A percentile compares a stretch with the other conserved stretches of the same genome.
Evolutionary conservation across 2,113 vertebrate genomes (phyloP).

Genomic region (Cettia cetti): DNA sequence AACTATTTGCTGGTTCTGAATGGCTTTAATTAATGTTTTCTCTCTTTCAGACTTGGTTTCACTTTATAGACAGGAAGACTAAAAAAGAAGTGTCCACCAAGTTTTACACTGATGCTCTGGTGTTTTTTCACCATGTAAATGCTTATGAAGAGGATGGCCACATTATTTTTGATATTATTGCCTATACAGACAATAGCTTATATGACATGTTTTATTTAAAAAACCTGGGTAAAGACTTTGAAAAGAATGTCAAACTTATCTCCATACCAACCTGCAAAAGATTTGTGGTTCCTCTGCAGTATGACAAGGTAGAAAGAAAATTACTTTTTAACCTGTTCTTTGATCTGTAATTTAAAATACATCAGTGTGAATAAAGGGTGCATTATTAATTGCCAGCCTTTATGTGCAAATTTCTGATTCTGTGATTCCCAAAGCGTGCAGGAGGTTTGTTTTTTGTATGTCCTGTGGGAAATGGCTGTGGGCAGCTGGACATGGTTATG

Average conservation of each 20-base stretch:
- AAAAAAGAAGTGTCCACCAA: conserved; percentile 77
- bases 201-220: conserved; percentile 90
- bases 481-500: background rate
- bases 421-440: background rate
- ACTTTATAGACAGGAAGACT: conserved; percentile 86
- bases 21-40: background rate
- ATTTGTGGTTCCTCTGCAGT: conserved; percentile 81
- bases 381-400: background rate
- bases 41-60: conserved; percentile 85
- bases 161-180: conserved; percentile 85
- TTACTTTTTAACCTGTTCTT: background rate
- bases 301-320: conserved; percentile 77
- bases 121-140: conserved; percentile 90
- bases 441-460: background rate
- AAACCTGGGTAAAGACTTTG: conserved; percentile 66
- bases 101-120: conserved; percentile 79
- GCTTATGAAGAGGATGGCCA: conserved; percentile 88
- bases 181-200: conserved; percentile 82
- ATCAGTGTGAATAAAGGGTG: background rate
- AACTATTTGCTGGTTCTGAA: background rate
- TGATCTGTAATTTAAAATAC: background rate
- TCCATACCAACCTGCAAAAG: conserved; percentile 76
- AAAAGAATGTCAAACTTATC: conserved; percentile 28
- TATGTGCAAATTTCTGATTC: background rate
- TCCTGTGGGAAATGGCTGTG: background rate